These are phyloP conservation scores for Furcula furcula DNA, from an alignment of 2,888 invertebrate species.

Conservation along the genomic window DNA sequence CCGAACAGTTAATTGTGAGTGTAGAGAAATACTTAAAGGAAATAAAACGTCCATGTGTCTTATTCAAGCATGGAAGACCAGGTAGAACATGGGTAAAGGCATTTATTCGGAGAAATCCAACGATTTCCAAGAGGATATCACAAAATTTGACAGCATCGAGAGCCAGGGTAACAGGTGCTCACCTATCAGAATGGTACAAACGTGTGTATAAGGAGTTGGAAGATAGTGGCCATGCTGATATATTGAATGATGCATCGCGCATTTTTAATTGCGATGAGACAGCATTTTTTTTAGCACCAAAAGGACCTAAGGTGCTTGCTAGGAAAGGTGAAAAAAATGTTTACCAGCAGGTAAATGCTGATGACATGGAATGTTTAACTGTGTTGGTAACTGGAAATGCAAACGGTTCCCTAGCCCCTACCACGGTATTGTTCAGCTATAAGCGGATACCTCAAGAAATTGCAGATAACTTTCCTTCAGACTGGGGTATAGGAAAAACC, in stretches of 20 bases:
- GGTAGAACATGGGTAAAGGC: conserved; percentile 19
- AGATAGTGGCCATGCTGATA: conserved; percentile 15
- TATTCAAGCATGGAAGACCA: conserved; percentile 16
- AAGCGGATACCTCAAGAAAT: conserved; percentile 10
- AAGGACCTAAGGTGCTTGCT: conserved; percentile 19
- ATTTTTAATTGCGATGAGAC: conserved; percentile 28
- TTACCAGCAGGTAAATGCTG: conserved; percentile 20
- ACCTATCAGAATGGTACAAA: conserved; percentile 24
- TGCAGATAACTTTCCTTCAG: conserved; percentile 33
- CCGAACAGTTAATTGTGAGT: conserved; percentile 18
- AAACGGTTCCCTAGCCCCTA: conserved; percentile 12
- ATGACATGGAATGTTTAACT: conserved; percentile 12
- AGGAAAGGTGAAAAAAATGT: conserved; percentile 26
- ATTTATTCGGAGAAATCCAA: conserved; percentile 23
- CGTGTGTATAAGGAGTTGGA: conserved; percentile 20
- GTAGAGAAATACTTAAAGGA: conserved; percentile 17
- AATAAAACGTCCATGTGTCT: conserved; percentile 12
- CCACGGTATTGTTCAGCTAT: conserved; percentile 9
- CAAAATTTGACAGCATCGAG: conserved; percentile 25
- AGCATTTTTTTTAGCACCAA: conserved; percentile 23
- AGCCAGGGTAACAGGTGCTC: conserved; percentile 19
- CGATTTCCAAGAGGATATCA: conserved; percentile 22
- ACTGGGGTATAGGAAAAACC: conserved; percentile 50
- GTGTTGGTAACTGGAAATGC: conserved; percentile 13
- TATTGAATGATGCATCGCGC: conserved; percentile 19